Evolutionary conservation across 2,797 vertebrate species (phyloP).

Genomic region (Melopsittacus undulatus): DNA sequence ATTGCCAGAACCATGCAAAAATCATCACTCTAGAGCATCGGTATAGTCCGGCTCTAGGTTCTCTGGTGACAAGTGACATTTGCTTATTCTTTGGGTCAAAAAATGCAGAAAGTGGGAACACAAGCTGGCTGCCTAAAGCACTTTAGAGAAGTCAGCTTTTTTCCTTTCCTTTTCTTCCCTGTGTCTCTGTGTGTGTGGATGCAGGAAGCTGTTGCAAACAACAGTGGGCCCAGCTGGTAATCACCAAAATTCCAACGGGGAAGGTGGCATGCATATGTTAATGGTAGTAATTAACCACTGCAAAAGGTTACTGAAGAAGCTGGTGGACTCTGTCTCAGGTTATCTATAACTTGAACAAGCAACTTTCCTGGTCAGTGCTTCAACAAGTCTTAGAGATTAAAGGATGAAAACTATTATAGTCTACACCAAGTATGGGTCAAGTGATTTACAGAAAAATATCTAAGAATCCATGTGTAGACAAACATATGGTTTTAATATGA

Average conservation of each 20-base stretch:
- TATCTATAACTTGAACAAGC: neutral
- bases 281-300: neutral
- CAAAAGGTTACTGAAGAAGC: neutral
- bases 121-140: neutral
- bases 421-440: neutral
- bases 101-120: neutral
- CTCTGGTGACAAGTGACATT: neutral
- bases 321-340: neutral
- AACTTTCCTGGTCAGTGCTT: neutral
- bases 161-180: neutral
- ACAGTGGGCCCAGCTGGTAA: neutral
- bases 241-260: neutral
- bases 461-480: neutral
- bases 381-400: neutral
- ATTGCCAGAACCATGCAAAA: neutral
- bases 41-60: neutral
- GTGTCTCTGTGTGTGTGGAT: no score
- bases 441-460: neutral
- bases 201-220: neutral
- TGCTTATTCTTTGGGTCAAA: neutral
- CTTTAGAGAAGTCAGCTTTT: neutral
- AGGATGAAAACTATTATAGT: neutral
- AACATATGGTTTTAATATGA: constrained; percentile 2
- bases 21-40: neutral
- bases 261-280: neutral